phyloP scores from a whole-genome alignment of 35 echinoderm and acorn worm genomes.

The Ophiothrix spiculata region DNA sequence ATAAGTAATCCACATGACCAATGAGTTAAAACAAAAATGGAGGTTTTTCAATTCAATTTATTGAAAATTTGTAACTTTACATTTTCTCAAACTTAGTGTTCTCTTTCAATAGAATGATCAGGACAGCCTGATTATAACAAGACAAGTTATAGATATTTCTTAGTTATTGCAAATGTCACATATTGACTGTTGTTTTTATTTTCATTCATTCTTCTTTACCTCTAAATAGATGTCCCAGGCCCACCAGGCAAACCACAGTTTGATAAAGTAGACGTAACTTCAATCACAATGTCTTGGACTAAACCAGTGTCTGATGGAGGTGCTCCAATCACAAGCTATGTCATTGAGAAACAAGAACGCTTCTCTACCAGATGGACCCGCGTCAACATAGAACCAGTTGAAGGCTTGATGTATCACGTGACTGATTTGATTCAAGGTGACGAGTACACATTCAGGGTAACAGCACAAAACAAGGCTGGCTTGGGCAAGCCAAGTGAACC shows the following conservation, averaged over 20 bases:
- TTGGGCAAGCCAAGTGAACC: conserved; percentile 80
- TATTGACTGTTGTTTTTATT: too few relatives aligned
- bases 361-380: conserved; percentile 71
- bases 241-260: conserved; percentile 60
- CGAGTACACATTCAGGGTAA: conserved; percentile 85
- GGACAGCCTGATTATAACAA: too few relatives aligned
- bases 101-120: too few relatives aligned
- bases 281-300: conserved; percentile 68
- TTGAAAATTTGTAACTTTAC: too few relatives aligned
- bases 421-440: conserved; percentile 71
- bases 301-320: conserved; percentile 77
- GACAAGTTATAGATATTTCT: too few relatives aligned
- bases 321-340: conserved; percentile 80
- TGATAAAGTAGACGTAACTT: conserved; percentile 36
- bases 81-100: too few relatives aligned
- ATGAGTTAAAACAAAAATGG: too few relatives aligned
- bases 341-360: conserved; percentile 80
- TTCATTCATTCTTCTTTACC: too few relatives aligned
- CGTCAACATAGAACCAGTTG: conserved; percentile 47
- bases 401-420: conserved; percentile 59
- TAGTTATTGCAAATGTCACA: too few relatives aligned
- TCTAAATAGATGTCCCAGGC: conserved; percentile 65
- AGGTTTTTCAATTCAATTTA: too few relatives aligned
- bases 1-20: too few relatives aligned
- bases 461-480: conserved; percentile 86